Percentiles rank a stretch among this genome's conserved stretches.
Evolutionary conservation across 2,113 vertebrate species (phyloP).

Genomic region (Herpailurus yagouaroundi): DNA sequence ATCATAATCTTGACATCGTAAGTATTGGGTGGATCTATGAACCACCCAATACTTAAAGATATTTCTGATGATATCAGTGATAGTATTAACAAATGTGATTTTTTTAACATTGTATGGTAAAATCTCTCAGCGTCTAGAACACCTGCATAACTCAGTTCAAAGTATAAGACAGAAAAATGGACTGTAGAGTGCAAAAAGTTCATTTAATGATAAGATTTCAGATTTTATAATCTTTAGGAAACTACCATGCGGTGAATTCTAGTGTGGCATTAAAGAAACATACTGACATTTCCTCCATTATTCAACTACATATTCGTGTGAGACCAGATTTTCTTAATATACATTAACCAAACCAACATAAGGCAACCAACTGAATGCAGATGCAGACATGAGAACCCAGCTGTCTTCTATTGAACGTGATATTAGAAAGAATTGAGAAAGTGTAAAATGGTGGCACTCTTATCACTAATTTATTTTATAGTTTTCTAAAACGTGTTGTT

Average conservation of each 20-base stretch:
- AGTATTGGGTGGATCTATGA: too few relatives aligned
- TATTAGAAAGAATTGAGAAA: slow-evolving; percentile 20
- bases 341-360: background rate
- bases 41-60: background rate
- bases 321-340: background rate
- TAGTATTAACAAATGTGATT: background rate
- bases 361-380: background rate
- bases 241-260: background rate
- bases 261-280: background rate
- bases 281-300: background rate
- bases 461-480: background rate
- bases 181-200: background rate
- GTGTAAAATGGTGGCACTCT: background rate
- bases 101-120: background rate
- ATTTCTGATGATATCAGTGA: background rate
- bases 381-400: background rate
- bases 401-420: background rate
- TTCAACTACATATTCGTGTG: background rate
- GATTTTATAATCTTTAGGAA: background rate
- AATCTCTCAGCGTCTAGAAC: background rate
- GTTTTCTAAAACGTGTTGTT: background rate
- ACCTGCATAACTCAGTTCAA: background rate
- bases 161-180: background rate
- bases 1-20: background rate
- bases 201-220: background rate